phyloP scores from a whole-genome alignment of 2,113 vertebrate genomes.

The Macaca mulatta region DNA sequence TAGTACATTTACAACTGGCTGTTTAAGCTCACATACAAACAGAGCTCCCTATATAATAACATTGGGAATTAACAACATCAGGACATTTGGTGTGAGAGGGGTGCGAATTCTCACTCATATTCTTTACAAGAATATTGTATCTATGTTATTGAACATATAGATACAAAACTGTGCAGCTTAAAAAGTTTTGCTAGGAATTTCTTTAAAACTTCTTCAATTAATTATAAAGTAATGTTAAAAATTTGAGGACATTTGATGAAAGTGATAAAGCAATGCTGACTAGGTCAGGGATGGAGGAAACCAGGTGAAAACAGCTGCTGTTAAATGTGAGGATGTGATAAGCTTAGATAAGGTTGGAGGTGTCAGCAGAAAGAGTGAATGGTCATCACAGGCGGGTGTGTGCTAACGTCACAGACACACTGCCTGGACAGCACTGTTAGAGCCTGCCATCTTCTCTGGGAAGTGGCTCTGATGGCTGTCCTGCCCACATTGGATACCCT shows the following conservation, averaged over 20 bases:
- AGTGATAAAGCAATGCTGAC: not conserved
- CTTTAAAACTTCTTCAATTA: conserved; percentile 21
- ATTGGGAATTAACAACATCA: not conserved
- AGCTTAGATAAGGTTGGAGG: not conserved
- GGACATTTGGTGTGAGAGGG: not conserved
- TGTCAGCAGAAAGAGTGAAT: not conserved
- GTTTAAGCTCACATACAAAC: conserved; percentile 10
- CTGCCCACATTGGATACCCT: fast-evolving
- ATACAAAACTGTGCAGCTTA: not conserved
- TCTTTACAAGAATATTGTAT: not conserved
- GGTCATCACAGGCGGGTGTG: fast-evolving
- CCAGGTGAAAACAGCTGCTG: not conserved
- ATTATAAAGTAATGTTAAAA: not conserved
- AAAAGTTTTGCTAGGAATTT: not conserved
- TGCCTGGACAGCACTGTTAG: not conserved
- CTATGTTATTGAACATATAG: not conserved
- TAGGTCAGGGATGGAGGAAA: not conserved
- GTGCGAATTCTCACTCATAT: not conserved
- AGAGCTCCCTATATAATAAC: not conserved
- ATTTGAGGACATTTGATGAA: not conserved
- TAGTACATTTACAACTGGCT: not conserved
- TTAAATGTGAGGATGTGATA: not conserved
- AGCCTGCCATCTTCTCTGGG: fast-evolving
- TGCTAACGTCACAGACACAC: too few relatives aligned
- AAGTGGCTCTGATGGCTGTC: fast-evolving